A percentile compares a stretch with the other conserved stretches of the same genome.
These are phyloP conservation scores for Oryctes rhinoceros DNA, from an alignment of 1,140 invertebrate genomes.

Conservation along the genomic window DNA sequence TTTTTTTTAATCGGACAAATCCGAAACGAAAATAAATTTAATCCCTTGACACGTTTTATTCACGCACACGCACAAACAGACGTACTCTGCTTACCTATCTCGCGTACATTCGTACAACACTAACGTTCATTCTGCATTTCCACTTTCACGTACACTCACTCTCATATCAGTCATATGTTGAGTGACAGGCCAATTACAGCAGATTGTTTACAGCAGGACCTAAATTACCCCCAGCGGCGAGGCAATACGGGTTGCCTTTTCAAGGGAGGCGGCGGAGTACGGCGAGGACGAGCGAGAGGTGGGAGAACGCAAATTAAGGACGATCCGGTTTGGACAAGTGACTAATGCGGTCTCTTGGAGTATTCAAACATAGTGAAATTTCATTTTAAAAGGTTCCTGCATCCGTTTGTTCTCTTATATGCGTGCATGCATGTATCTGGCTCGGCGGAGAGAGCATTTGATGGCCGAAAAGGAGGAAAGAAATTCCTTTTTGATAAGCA, in stretches of 20 bases:
- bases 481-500: background rate
- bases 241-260: constrained; percentile 39
- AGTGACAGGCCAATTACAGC: constrained; percentile 42
- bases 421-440: background rate
- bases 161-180: constrained; percentile 42
- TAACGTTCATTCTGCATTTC: constrained; percentile 28
- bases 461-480: constrained; percentile 3
- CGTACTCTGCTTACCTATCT: background rate
- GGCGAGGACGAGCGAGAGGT: background rate
- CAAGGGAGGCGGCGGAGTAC: constrained; percentile 2
- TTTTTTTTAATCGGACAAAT: constrained; percentile 12
- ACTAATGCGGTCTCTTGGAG: constrained; percentile 39
- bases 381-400: constrained; percentile 21
- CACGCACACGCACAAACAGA: background rate
- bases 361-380: constrained; percentile 26
- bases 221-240: constrained; percentile 42
- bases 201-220: constrained; percentile 42
- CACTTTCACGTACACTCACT: constrained; percentile 36
- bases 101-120: background rate
- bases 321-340: constrained; percentile 40
- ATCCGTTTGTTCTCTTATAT: background rate
- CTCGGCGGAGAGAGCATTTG: background rate
- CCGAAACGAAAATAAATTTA: constrained; percentile 26
- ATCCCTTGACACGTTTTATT: constrained; percentile 23
- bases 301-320: constrained; percentile 28